Percentiles rank a stretch among this genome's conserved stretches.
These are phyloP conservation scores for Rhombomys opimus DNA, from an alignment of 2,113 vertebrate genomes.

Conservation along the genomic window DNA sequence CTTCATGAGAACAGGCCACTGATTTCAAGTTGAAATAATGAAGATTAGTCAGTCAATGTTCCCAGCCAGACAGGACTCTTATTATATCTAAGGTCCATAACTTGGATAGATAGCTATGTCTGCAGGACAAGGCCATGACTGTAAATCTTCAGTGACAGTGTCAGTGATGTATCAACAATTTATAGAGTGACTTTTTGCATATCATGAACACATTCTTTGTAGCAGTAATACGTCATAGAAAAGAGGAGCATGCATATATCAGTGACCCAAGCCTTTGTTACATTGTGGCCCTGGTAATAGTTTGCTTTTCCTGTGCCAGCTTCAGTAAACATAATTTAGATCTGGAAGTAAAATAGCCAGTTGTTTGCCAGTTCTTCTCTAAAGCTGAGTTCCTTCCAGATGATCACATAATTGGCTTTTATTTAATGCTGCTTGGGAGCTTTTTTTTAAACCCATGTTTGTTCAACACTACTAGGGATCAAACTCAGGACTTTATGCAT, in stretches of 20 bases:
- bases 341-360: not conserved
- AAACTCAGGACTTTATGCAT: not conserved
- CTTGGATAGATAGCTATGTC: not conserved
- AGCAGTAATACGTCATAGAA: conserved; percentile 35
- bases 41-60: conserved; percentile 33
- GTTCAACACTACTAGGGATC: not conserved
- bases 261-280: conserved; percentile 19
- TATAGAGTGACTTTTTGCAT: not conserved
- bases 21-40: conserved; percentile 46
- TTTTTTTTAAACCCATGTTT: conserved; percentile 23
- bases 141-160: not conserved
- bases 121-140: not conserved
- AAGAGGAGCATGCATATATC: not conserved
- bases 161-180: not conserved
- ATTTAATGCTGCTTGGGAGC: not conserved
- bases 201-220: not conserved
- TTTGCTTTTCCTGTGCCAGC: not conserved
- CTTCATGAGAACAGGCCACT: not conserved
- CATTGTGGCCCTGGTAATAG: not conserved
- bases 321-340: conserved; percentile 24
- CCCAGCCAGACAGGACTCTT: not conserved
- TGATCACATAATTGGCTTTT: conserved; percentile 5
- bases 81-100: not conserved
- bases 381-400: conserved; percentile 14
- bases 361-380: not conserved